Evolutionary conservation across 2,113 vertebrate species (phyloP).

Genomic region (Dasypus novemcinctus): DNA sequence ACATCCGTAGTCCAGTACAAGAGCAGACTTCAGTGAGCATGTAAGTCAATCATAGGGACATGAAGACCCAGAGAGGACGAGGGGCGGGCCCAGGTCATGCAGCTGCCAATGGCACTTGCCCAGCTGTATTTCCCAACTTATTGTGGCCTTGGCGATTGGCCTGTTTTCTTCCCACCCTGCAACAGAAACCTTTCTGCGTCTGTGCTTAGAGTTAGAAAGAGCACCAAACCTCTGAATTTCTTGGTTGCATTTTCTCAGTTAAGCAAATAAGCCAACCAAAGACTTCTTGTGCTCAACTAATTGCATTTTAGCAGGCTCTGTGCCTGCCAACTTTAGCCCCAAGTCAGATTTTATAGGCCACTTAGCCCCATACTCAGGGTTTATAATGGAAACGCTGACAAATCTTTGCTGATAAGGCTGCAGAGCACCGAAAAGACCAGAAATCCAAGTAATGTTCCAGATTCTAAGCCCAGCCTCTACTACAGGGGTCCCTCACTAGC

Average conservation of each 20-base stretch:
- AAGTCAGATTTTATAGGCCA: slow-evolving; percentile 79
- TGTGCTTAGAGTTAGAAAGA: slow-evolving; percentile 21
- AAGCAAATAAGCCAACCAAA: slow-evolving; percentile 67
- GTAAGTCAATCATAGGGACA: not conserved
- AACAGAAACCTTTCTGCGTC: slow-evolving; percentile 44
- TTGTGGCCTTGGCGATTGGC: not conserved
- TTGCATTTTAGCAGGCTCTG: slow-evolving; percentile 71
- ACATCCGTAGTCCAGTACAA: not conserved
- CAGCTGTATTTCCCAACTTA: not conserved
- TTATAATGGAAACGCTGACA: slow-evolving; percentile 82
- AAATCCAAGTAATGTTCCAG: slow-evolving; percentile 80
- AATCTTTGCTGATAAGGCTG: slow-evolving; percentile 78
- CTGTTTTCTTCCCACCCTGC: not conserved
- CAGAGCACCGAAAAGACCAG: slow-evolving; percentile 69
- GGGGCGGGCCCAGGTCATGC: not conserved
- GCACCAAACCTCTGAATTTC: slow-evolving; percentile 24
- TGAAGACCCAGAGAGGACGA: not conserved
- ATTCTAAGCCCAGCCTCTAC: slow-evolving; percentile 69
- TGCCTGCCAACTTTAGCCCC: slow-evolving; percentile 66
- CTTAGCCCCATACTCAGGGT: slow-evolving; percentile 77
- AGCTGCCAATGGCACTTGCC: not conserved
- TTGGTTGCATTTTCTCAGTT: slow-evolving; percentile 52
- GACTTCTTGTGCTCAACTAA: slow-evolving; percentile 65
- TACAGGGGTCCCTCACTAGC: not conserved
- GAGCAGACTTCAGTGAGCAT: not conserved